Base-by-base conservation (phyloP, 2,113 vertebrate species). In the Halcyon senegalensis region DNA sequence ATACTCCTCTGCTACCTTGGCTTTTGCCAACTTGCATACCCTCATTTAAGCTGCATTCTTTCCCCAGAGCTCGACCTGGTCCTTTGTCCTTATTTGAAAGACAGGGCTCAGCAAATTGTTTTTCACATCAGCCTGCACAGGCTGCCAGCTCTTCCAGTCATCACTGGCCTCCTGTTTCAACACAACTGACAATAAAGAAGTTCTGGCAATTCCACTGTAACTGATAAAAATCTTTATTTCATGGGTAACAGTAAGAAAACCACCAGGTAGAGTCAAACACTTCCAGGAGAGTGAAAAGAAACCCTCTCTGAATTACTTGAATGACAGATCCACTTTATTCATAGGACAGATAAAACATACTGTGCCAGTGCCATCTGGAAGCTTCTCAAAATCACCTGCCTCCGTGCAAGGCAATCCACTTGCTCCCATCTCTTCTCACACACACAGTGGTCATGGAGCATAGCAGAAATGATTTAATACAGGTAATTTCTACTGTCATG, bases 201-300 rank as follows among this genome's bases (percentile, higher is more conserved):
- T 78, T 93, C 59, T 91, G 85, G 16, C 55, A 89, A n/a, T 74
- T 92, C 28, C 30, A 15, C 37, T 46, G 3, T n/a, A 80, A 56
- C 33, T 72, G 91, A 87, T 91, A 84, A 50, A 80, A 95, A 95
- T 94, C 95, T 90, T 93, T 88, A 86, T 90, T 92, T 92, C 51
- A 17, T 44, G 48, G 7, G 17, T 89, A 93, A 51, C 60, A 51
- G 64, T 55, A 93, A 78, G 68, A 89, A 91, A 94, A 79, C 33
- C 1, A 5, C 56, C 74, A 79, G 62, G 35, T 72, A 75, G 84
- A 78, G 68, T 63, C 66, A 93, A 90, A 62, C 84, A 64, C 81
- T 97, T 96, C 67, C 84, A 94, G 83, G n/a, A 90, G 53, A 90
- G 64, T 90, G 78, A 96, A 97, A 94, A 62, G 84, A 82, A 91